Evolutionary conservation across 2,888 invertebrate genomes (phyloP), one percentile per base, ranked within the genome.

Genomic region (Tipula helvola): DNA sequence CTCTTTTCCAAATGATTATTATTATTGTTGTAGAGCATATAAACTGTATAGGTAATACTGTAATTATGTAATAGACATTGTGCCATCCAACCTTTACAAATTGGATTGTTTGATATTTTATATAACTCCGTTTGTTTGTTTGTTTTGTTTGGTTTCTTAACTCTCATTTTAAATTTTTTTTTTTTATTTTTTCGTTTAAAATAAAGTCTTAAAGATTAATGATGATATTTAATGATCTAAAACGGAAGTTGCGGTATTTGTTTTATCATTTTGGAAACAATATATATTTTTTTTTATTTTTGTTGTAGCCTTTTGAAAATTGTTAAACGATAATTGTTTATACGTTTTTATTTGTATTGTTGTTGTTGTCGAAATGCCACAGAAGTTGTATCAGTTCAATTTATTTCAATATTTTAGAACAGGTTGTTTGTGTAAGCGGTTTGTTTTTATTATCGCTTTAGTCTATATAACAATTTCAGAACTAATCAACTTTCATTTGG

Each of bases 221-320:
- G 71, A 71, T 71, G 71, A 71, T 71, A 71, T 71, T 71, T 71
- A 71, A 71, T 71, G 71, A 71, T 71, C 71, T 71, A 71, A 71
- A 71, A 71, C 71, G 71, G 71, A 71, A 71, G 18, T 71, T 71
- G 71, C 71, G 28, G 28, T 71, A 71, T 71, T 71, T 71, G 71
- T 71, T 71, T 71, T 71, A 71, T 71, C 71, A 71, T 71, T 71
- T 71, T 71, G 1, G n/a, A 16, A 52, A 52, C 52, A 52, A 52
- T 16, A 52, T 16, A 52, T 16, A 16, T 16, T 16, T 16, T 16
- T 52, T 1, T 16, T 52, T 71, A 28, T 18, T 28, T 52, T 28
- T 28, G 2, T 71, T 71, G 28, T 28, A 28, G 28, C 28, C 28
- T 71, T 71, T 71, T 28, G 5, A 57, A 71, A 71, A 71, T 71